A percentile compares a stretch with the other conserved stretches of the same genome.
Evolutionary conservation across 2,113 vertebrate species (phyloP).

Genomic region (Gymnogyps californianus): DNA sequence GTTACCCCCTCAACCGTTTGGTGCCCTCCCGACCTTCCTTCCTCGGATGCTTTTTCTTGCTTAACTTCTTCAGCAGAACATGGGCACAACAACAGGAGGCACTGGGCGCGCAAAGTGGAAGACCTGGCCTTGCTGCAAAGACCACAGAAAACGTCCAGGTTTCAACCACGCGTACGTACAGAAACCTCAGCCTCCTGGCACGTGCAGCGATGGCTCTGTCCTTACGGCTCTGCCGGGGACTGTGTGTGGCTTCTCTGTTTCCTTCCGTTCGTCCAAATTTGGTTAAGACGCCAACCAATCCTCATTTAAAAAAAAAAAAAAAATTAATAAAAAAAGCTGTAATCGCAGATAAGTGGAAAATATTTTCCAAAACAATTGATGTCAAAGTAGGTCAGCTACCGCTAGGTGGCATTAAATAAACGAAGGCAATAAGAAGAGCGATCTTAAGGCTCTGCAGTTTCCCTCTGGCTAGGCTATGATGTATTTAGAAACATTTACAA

Average conservation of each 20-base stretch:
- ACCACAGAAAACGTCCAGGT: fast-evolving
- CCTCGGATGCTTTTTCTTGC: background rate
- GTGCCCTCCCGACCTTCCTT: background rate
- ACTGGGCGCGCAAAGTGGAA: background rate
- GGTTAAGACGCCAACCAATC: background rate
- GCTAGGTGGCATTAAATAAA: background rate
- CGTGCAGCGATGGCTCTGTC: fast-evolving
- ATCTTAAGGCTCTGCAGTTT: background rate
- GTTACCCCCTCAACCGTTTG: background rate
- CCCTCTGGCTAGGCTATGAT: too few species aligned
- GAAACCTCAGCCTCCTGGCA: background rate
- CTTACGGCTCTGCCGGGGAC: background rate
- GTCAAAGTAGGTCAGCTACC: background rate
- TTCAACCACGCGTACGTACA: background rate
- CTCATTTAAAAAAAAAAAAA: background rate
- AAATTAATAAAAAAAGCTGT: background rate
- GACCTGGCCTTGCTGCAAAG: background rate
- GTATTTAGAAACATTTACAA: background rate
- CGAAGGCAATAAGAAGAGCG: background rate
- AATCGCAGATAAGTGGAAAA: background rate
- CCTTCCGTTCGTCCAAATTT: background rate
- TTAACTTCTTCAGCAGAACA: background rate
- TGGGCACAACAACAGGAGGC: background rate
- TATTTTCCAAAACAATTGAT: background rate
- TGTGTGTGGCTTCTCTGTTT: background rate